These are phyloP conservation scores for Anguilla anguilla DNA, from an alignment of 2,797 vertebrate species.

Conservation along the genomic window DNA sequence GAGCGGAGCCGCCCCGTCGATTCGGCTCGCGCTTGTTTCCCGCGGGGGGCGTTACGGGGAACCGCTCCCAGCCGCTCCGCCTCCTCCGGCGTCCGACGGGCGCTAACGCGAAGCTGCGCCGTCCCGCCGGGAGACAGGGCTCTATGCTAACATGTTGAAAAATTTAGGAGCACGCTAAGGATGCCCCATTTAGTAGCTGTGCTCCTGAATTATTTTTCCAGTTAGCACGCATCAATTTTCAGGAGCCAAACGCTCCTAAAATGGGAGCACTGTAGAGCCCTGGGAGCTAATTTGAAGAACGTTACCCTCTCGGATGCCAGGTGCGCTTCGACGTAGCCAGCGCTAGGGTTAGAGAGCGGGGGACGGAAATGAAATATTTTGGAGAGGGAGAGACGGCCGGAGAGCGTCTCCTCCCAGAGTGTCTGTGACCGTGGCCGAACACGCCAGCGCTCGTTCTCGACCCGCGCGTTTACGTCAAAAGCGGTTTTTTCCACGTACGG, in stretches of 20 bases:
- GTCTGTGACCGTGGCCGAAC: neutral
- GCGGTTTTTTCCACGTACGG: conserved; percentile 24
- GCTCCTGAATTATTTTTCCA: too few species aligned
- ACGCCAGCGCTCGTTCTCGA: neutral
- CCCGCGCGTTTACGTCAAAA: neutral
- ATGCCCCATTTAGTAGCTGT: too few species aligned
- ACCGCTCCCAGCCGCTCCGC: conserved; percentile 13
- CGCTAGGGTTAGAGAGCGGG: neutral
- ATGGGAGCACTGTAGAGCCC: neutral
- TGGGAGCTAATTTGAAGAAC: conserved; percentile 16
- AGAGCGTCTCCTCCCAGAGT: conserved; percentile 2
- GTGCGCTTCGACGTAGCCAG: neutral
- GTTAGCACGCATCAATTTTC: too few species aligned
- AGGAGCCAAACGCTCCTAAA: too few species aligned
- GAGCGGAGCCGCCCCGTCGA: conserved; percentile 31
- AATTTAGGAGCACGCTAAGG: too few species aligned
- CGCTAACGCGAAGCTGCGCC: conserved; percentile 26
- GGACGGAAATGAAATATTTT: neutral
- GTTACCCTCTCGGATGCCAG: neutral
- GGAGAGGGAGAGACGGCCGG: neutral
- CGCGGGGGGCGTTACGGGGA: conserved; percentile 7
- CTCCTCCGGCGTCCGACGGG: conserved; percentile 28
- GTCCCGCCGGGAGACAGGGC: neutral
- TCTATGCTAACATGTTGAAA: too few species aligned
- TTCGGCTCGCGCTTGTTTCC: conserved; percentile 18